These are phyloP conservation scores for Drosophila kanapiae DNA, from an alignment of 1,140 invertebrate species.

Conservation along the genomic window DNA sequence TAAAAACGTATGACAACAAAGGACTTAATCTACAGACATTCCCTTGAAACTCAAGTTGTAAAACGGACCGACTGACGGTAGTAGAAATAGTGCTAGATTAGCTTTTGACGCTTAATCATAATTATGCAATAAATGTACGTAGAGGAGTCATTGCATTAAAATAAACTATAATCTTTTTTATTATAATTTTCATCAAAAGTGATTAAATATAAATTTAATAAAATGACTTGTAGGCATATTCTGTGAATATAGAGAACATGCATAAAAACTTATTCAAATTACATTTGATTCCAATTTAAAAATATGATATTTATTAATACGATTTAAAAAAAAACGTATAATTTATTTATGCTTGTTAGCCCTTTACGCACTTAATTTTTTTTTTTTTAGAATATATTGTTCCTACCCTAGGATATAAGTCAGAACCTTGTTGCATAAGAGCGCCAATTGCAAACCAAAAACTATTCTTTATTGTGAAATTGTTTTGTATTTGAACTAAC, in stretches of 20 bases:
- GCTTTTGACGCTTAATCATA: too few species aligned
- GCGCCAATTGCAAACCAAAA: conserved; percentile 97
- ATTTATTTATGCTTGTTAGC: background rate
- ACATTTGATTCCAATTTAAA: background rate
- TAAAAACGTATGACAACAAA: background rate
- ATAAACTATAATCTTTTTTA: background rate
- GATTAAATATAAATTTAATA: background rate
- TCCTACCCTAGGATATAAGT: conserved; percentile 91
- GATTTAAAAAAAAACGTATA: background rate
- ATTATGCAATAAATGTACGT: too few species aligned
- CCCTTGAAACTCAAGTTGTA: background rate
- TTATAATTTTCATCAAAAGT: background rate
- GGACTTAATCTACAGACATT: too few species aligned
- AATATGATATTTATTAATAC: background rate
- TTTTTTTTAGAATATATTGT: background rate
- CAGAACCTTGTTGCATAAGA: conserved; percentile 97
- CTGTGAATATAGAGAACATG: background rate
- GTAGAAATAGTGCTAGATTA: too few species aligned
- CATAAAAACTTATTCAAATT: background rate
- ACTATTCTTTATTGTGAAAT: conserved; percentile 90
- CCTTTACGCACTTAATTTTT: background rate
- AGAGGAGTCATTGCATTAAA: too few species aligned
- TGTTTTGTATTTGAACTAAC: conserved; percentile 88
- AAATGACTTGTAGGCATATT: background rate
- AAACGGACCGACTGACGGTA: too few species aligned